Evolutionary conservation across 2,113 vertebrate species (phyloP).

Genomic region (Pteronura brasiliensis): DNA sequence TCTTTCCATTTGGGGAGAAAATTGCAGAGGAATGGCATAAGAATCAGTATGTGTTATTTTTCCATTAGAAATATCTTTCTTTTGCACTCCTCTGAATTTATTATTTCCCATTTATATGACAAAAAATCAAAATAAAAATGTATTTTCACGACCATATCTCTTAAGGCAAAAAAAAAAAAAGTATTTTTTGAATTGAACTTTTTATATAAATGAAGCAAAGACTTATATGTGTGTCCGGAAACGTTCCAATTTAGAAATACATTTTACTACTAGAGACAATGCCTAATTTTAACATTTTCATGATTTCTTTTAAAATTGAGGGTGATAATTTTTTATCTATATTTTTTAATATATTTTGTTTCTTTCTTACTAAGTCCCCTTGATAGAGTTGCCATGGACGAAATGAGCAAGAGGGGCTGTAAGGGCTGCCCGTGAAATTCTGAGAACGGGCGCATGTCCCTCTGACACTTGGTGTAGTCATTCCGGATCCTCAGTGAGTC

Average conservation of each 20-base stretch:
- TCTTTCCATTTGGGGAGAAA: background rate
- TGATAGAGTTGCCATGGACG: background rate
- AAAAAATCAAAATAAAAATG: background rate
- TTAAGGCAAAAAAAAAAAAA: background rate
- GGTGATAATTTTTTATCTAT: background rate
- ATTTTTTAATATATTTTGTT: background rate
- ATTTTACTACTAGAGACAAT: background rate
- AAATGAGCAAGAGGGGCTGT: background rate
- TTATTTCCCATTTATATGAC: background rate
- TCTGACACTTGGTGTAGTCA: accelerated
- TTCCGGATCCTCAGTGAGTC: accelerated
- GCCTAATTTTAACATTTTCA: background rate
- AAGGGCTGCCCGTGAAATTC: background rate
- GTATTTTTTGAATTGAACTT: background rate
- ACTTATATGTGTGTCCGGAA: background rate
- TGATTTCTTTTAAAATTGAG: background rate
- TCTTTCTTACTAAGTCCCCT: background rate
- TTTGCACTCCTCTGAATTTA: background rate
- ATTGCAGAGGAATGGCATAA: background rate
- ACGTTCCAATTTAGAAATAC: background rate
- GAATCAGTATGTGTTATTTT: background rate
- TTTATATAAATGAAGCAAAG: background rate
- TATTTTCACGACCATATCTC: background rate
- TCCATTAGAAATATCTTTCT: background rate
- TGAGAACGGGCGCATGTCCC: accelerated